phyloP scores from a whole-genome alignment of 2,888 invertebrate genomes.

The Eristalinus aeneus region DNA sequence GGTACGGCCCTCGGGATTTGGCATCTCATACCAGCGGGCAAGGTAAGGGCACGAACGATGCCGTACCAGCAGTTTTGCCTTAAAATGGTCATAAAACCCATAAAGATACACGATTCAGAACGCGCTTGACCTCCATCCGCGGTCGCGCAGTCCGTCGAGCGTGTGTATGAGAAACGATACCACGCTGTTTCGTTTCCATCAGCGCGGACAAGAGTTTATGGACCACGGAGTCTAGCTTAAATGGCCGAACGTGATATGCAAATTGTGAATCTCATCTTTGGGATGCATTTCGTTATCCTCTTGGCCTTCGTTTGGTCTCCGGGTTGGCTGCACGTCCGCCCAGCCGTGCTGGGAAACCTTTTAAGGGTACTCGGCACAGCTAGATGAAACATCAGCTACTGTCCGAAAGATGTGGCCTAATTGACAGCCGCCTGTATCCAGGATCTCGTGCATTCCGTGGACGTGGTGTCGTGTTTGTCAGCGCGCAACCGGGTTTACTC shows the following conservation, averaged over 20 bases:
- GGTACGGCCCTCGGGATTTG: not conserved
- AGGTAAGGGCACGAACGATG: constrained; percentile 61
- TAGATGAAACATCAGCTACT: constrained; percentile 28
- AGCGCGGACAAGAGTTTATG: constrained; percentile 60
- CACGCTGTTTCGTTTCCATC: constrained; percentile 56
- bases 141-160: not conserved
- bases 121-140: constrained; percentile 44
- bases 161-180: not conserved
- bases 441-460: not conserved
- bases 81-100: constrained; percentile 67
- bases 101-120: constrained; percentile 63
- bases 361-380: constrained; percentile 20
- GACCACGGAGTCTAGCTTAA: constrained; percentile 66
- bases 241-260: constrained; percentile 69
- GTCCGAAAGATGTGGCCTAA: constrained; percentile 57
- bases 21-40: not conserved
- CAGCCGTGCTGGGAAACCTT: constrained; percentile 18
- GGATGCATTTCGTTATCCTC: constrained; percentile 2
- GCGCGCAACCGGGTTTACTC: constrained; percentile 57
- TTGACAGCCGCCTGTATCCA: constrained; percentile 56
- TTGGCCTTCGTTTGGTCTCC: not conserved
- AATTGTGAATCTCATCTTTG: constrained; percentile 62
- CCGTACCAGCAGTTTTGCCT: constrained; percentile 31
- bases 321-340: not conserved
- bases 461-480: not conserved